These are phyloP conservation scores for Aphidius gifuensis DNA, from an alignment of 1,140 invertebrate species.

Conservation along the genomic window DNA sequence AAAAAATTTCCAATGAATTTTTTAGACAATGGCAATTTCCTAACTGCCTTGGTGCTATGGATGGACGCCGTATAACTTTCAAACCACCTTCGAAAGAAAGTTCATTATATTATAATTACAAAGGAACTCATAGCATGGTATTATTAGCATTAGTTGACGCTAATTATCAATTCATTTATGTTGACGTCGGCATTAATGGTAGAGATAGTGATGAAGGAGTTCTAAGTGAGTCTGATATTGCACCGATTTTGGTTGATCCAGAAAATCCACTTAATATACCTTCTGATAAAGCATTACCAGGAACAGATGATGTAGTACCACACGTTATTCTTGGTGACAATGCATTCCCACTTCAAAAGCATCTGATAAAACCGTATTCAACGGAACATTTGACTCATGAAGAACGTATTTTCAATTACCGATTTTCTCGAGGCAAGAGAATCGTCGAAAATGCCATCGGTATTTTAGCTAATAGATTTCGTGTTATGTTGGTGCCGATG, in stretches of 20 bases:
- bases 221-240: slow-evolving; percentile 28
- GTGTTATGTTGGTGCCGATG: slow-evolving; percentile 32
- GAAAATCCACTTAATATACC: slow-evolving; percentile 29
- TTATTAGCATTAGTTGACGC: slow-evolving; percentile 52
- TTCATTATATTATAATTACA: slow-evolving; percentile 52
- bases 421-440: slow-evolving; percentile 36
- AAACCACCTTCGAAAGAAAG: slow-evolving; percentile 33
- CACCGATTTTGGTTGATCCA: slow-evolving; percentile 32
- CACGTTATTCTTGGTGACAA: slow-evolving; percentile 30
- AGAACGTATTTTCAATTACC: slow-evolving; percentile 36
- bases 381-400: slow-evolving; percentile 12
- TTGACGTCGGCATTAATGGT: slow-evolving; percentile 42
- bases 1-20: not conserved
- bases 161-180: slow-evolving; percentile 47
- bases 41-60: slow-evolving; percentile 44
- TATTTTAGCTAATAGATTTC: slow-evolving; percentile 48
- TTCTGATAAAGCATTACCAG: not conserved
- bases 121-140: slow-evolving; percentile 48
- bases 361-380: slow-evolving; percentile 31
- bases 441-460: slow-evolving; percentile 57
- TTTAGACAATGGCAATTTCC: slow-evolving; percentile 38
- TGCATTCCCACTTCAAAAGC: slow-evolving; percentile 26
- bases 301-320: slow-evolving; percentile 13
- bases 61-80: slow-evolving; percentile 38
- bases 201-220: slow-evolving; percentile 31